Evolutionary conservation across 2,113 vertebrate species (phyloP), one percentile per base, ranked within the genome.

Genomic region (Bufo bufo): DNA sequence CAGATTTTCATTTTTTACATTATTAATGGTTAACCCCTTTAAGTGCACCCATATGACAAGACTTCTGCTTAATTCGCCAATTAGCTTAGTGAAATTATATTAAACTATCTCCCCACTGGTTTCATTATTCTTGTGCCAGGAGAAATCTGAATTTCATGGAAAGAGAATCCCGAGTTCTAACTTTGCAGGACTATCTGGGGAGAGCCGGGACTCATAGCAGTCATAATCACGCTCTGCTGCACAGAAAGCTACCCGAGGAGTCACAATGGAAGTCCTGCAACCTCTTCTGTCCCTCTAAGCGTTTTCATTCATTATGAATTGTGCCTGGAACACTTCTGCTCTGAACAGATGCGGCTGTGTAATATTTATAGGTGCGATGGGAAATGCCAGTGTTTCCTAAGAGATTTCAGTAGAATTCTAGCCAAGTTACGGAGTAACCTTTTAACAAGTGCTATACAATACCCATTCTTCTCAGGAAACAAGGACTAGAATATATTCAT

Each of bases 301-400:
- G 13, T 33, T 59, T 23, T 84, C 54, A 54, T 71, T 50, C 49
- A 84, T 71, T 84, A 84, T 69, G 82, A 33, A 71, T 84, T 50
- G 47, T 54, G 47, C 47, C 58, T 12, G 63, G 63, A 83, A 52
- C 47, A 23, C 13, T 49, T 65, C 43, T 20, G 17, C 56, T 82
- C 17, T 65, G 80, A 65, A 83, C 61, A 83, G 61, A 50, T 83
- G 82, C 49, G 23, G 19, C 49, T 84, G 63, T 54, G 63, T 71
- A 84, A 84, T 84, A 84, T 84, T 84, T 84, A 84, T 84, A 52
- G 50, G 49, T 84, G 81, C 52, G 81, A 47, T 52, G 81, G 19
- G 63, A 71, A 84, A 84, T 71, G 43, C 63, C 63, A 69, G 33
- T 84, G 71, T 54, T 84, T 71, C 63, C 49, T 66, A 84, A n/a